Evolutionary conservation across 2,113 vertebrate genomes (phyloP).

Genomic region (Otolemur garnettii): DNA sequence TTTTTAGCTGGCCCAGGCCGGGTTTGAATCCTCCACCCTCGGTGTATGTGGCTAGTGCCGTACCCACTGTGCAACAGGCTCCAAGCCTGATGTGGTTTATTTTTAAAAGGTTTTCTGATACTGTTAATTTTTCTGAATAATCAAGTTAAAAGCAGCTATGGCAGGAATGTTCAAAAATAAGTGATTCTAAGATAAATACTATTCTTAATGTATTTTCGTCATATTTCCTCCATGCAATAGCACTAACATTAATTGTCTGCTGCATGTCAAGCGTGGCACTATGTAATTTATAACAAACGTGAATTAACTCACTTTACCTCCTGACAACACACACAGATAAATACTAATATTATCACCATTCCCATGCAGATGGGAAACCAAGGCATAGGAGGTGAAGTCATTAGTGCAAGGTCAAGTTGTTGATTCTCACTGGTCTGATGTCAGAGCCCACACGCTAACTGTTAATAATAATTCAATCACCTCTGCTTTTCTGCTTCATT

Average conservation of each 20-base stretch:
- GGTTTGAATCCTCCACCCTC: too few relatives aligned
- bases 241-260: background rate
- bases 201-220: background rate
- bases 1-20: too few relatives aligned
- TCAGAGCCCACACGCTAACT: background rate
- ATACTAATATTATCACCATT: background rate
- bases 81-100: background rate
- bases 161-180: background rate
- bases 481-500: background rate
- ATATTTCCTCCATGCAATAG: background rate
- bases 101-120: slow-evolving; percentile 3
- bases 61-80: too few relatives aligned
- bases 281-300: background rate
- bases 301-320: background rate
- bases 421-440: background rate
- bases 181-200: background rate
- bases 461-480: background rate
- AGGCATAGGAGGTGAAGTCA: background rate
- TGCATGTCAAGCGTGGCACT: background rate
- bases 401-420: background rate
- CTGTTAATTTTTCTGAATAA: slow-evolving; percentile 44
- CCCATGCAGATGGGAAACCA: background rate
- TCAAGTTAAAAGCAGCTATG: slow-evolving; percentile 13
- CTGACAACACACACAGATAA: background rate
- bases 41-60: too few relatives aligned